Evolutionary conservation across 2,888 invertebrate species (phyloP).

Genomic region (Tineola bisselliella): DNA sequence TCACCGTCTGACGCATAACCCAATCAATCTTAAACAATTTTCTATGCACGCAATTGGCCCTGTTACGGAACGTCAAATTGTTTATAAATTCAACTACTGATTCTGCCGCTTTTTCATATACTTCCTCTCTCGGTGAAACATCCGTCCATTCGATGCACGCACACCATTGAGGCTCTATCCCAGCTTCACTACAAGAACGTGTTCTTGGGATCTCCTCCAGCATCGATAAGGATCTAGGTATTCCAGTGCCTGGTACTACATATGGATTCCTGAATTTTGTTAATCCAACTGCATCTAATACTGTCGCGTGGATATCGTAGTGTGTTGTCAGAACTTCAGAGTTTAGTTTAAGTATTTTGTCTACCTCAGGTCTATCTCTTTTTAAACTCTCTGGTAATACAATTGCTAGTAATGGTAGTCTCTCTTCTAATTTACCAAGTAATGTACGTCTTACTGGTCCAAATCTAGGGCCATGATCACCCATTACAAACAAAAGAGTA

Average conservation of each 20-base stretch:
- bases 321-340: slow-evolving; percentile 80
- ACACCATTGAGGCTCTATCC: slow-evolving; percentile 96
- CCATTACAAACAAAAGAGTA: slow-evolving; percentile 88
- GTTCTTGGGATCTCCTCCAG: slow-evolving; percentile 70
- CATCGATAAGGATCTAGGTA: not conserved
- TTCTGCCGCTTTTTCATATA: slow-evolving; percentile 64
- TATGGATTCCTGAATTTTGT: not conserved
- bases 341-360: slow-evolving; percentile 72
- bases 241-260: not conserved
- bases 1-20: slow-evolving; percentile 68
- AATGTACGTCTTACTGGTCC: slow-evolving; percentile 82
- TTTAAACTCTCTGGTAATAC: slow-evolving; percentile 78
- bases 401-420: slow-evolving; percentile 87
- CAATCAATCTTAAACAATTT: slow-evolving; percentile 71
- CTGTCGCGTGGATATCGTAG: slow-evolving; percentile 87
- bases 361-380: slow-evolving; percentile 66
- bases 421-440: slow-evolving; percentile 92
- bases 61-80: slow-evolving; percentile 33
- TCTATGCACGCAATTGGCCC: slow-evolving; percentile 69
- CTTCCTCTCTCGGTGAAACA: slow-evolving; percentile 55
- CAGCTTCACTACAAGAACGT: slow-evolving; percentile 86
- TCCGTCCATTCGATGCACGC: slow-evolving; percentile 88
- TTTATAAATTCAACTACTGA: slow-evolving; percentile 73
- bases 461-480: slow-evolving; percentile 93
- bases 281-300: slow-evolving; percentile 73